Conservation (phyloP, 2,888 invertebrate species). For the Pristionchus maxplancki region DNA sequence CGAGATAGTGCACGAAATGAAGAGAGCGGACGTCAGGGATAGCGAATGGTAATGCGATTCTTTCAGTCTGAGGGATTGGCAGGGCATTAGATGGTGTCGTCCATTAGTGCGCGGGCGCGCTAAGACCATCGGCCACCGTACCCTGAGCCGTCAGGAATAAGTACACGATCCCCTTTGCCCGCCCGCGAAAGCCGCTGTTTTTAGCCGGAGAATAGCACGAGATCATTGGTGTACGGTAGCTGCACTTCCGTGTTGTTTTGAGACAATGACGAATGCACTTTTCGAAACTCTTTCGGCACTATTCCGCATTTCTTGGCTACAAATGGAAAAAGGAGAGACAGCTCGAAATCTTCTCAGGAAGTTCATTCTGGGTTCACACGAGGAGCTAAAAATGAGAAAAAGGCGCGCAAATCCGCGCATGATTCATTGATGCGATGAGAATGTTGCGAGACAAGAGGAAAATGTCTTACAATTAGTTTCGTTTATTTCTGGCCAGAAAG, state of each 20-base stretch:
- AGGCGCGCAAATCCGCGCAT: too few relatives aligned
- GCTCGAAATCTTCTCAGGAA: too few relatives aligned
- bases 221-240: neutral
- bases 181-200: constrained; percentile 30
- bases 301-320: too few relatives aligned
- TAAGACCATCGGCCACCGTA: constrained; percentile 13
- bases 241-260: neutral
- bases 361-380: too few relatives aligned
- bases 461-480: neutral
- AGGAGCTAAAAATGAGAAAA: too few relatives aligned
- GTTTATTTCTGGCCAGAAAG: neutral
- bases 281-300: too few relatives aligned
- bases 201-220: neutral
- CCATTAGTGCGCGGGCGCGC: neutral
- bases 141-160: neutral
- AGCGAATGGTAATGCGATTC: neutral
- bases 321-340: too few relatives aligned
- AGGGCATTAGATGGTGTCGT: constrained; percentile 11
- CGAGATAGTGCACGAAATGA: neutral
- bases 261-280: neutral
- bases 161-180: neutral
- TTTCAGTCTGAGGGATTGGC: neutral
- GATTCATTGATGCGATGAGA: neutral
- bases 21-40: neutral
- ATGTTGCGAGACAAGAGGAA: neutral